Conservation (phyloP, 2,797 vertebrate species). For the Falco cherrug region DNA sequence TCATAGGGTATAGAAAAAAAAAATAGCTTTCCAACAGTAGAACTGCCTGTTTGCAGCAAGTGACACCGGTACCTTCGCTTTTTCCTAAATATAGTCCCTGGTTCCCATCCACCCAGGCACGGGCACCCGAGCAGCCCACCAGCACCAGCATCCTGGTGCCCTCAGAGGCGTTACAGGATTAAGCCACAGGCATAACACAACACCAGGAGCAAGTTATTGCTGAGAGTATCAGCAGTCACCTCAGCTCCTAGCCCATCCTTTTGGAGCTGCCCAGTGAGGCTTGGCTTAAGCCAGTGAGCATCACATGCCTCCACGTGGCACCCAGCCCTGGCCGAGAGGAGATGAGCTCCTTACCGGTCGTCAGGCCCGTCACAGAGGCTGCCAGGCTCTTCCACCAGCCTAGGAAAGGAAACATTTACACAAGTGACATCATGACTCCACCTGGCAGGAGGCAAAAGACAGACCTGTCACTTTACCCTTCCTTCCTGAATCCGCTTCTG, state of each 20-base stretch:
- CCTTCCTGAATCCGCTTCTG: background rate
- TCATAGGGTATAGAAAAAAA: background rate
- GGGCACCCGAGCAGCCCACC: background rate
- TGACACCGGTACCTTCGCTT: rapidly evolving
- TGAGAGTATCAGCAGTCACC: background rate
- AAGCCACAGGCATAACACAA: background rate
- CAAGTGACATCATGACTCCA: background rate
- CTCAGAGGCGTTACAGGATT: background rate
- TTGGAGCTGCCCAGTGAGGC: background rate
- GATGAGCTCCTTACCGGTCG: background rate
- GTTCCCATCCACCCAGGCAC: background rate
- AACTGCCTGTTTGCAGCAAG: background rate
- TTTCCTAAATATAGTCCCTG: background rate
- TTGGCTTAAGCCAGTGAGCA: background rate
- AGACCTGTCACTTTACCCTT: background rate
- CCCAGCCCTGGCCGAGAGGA: background rate
- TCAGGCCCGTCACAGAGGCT: background rate
- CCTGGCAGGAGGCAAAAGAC: background rate
- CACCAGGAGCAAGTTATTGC: background rate
- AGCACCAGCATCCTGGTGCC: background rate
- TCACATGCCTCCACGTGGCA: rapidly evolving
- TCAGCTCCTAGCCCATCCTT: background rate
- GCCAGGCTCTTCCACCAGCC: slow-evolving; percentile 5
- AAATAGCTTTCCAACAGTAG: background rate
- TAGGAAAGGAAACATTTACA: background rate